These are phyloP conservation scores for Antheraea yamamai DNA, from an alignment of 2,888 invertebrate species.

Conservation along the genomic window DNA sequence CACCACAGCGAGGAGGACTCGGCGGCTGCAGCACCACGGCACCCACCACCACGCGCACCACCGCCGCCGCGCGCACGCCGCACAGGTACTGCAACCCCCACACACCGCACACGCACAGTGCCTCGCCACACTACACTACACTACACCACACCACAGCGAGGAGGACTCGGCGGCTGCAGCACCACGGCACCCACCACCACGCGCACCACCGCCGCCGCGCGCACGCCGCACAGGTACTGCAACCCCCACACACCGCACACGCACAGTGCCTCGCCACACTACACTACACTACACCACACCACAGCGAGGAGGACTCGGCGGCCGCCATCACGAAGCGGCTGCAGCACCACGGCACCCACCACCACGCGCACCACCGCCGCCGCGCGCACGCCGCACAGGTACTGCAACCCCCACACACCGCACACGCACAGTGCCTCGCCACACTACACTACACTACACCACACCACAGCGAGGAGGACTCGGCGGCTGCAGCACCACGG, in stretches of 20 bases:
- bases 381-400: conserved; percentile 34
- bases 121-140: too few relatives aligned
- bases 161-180: conserved; percentile 72
- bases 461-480: conserved; percentile 82
- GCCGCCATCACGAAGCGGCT: conserved; percentile 74
- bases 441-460: too few relatives aligned
- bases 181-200: conserved; percentile 40
- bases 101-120: not conserved
- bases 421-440: not conserved
- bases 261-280: not conserved
- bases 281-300: too few relatives aligned
- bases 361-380: conserved; percentile 32
- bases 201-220: conserved; percentile 31
- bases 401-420: not conserved
- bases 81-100: conserved; percentile 26
- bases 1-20: conserved; percentile 81
- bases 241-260: not conserved
- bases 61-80: conserved; percentile 30
- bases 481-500: conserved; percentile 58
- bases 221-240: conserved; percentile 31
- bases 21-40: conserved; percentile 57
- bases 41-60: conserved; percentile 34
- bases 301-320: conserved; percentile 79
- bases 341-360: conserved; percentile 46
- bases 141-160: too few relatives aligned